phyloP scores from a whole-genome alignment of 1,140 invertebrate genomes.

The Harpegnathos saltator region DNA sequence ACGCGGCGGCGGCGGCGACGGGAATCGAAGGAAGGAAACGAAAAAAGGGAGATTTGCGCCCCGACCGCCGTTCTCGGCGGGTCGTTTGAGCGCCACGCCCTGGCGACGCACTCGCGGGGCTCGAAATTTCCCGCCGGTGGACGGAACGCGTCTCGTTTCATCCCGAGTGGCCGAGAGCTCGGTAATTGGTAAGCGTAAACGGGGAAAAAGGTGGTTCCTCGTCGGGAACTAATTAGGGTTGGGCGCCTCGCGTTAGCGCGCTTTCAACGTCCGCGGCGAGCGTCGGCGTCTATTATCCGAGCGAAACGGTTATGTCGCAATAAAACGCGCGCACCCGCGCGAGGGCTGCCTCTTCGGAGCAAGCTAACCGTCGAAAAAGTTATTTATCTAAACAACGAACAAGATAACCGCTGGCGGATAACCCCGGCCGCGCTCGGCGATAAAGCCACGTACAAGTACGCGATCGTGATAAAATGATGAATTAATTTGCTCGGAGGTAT shows the following conservation, averaged over 20 bases:
- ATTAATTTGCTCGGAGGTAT: conserved; percentile 45
- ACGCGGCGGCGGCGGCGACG: not conserved
- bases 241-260: conserved; percentile 20
- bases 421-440: conserved; percentile 6
- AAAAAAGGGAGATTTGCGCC: conserved; percentile 53
- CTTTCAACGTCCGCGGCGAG: not conserved
- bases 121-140: conserved; percentile 42
- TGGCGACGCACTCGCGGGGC: conserved; percentile 26
- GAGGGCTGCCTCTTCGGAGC: no score
- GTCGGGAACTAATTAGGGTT: conserved; percentile 51
- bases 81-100: conserved; percentile 51
- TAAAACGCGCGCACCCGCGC: not conserved
- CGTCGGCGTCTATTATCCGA: not conserved
- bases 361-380: conserved; percentile 17
- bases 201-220: conserved; percentile 54
- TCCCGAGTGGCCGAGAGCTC: conserved; percentile 8
- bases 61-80: conserved; percentile 34
- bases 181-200: conserved; percentile 48
- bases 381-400: conserved; percentile 4
- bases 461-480: conserved; percentile 50
- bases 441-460: conserved; percentile 31
- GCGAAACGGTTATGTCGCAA: not conserved
- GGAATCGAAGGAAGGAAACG: conserved; percentile 24
- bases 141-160: conserved; percentile 52
- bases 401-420: not conserved